Evolutionary conservation across 2,113 vertebrate species (phyloP).

Genomic region (Oenanthe oenanthe): DNA sequence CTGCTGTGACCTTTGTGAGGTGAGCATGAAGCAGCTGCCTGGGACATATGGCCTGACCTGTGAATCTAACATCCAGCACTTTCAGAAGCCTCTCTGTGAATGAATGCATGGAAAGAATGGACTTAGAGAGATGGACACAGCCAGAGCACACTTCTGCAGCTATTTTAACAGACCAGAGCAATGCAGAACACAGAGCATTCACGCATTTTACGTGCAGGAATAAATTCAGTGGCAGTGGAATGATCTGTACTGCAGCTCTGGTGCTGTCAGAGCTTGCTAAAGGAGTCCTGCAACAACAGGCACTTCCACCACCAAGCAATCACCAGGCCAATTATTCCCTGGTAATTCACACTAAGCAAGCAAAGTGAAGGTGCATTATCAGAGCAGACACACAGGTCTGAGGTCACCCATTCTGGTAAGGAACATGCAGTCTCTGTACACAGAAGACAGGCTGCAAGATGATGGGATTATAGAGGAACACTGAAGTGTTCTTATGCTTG

Average conservation of each 20-base stretch:
- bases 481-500: not conserved
- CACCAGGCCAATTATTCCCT: not conserved
- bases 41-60: not conserved
- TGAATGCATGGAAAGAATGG: not conserved
- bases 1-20: not conserved
- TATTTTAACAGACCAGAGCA: not conserved
- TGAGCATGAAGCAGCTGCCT: not conserved
- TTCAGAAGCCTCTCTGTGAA: not conserved
- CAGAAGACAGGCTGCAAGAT: not conserved
- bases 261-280: not conserved
- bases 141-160: not conserved
- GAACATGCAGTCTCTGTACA: not conserved
- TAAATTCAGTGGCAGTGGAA: not conserved
- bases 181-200: not conserved
- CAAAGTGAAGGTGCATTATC: not conserved
- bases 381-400: not conserved
- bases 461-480: not conserved
- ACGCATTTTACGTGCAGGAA: not conserved
- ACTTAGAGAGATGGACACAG: not conserved
- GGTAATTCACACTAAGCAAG: not conserved
- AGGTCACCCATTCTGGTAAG: not conserved
- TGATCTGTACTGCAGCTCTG: not conserved
- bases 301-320: not conserved
- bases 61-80: not conserved
- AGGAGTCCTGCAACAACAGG: not conserved